phyloP scores from a whole-genome alignment of 2,888 invertebrate species.

The Podabrus alpinus region DNA sequence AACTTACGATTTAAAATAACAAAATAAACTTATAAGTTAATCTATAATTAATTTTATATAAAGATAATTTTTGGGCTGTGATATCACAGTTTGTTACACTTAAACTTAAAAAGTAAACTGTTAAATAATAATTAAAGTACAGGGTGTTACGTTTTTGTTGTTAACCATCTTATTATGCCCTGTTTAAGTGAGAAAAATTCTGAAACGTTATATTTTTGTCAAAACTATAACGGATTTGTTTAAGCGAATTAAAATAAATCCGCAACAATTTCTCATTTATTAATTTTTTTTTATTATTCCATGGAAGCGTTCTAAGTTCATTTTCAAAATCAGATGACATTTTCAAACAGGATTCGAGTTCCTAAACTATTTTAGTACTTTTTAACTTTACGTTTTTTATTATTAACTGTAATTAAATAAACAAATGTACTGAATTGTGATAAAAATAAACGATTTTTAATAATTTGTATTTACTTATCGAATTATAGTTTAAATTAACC shows the following conservation, averaged over 20 bases:
- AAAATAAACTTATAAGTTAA: neutral
- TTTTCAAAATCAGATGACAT: neutral
- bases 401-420: slow-evolving; percentile 7
- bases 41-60: neutral
- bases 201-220: neutral
- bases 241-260: neutral
- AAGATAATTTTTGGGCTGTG: slow-evolving; percentile 8
- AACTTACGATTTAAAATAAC: neutral
- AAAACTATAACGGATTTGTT: neutral
- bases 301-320: neutral
- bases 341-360: neutral
- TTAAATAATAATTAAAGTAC: neutral
- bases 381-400: slow-evolving; percentile 5
- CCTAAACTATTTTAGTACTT: slow-evolving; percentile 13
- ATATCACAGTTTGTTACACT: slow-evolving; percentile 7
- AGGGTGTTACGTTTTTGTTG: neutral
- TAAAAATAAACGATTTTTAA: slow-evolving; percentile 28
- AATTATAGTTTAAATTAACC: too few species aligned
- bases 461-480: neutral
- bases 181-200: neutral
- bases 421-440: slow-evolving; percentile 26
- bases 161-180: neutral
- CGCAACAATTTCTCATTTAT: neutral
- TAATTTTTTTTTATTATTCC: too few species aligned
- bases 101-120: neutral